Evolutionary conservation across 2,113 vertebrate genomes (phyloP).

Genomic region (Eira barbara): DNA sequence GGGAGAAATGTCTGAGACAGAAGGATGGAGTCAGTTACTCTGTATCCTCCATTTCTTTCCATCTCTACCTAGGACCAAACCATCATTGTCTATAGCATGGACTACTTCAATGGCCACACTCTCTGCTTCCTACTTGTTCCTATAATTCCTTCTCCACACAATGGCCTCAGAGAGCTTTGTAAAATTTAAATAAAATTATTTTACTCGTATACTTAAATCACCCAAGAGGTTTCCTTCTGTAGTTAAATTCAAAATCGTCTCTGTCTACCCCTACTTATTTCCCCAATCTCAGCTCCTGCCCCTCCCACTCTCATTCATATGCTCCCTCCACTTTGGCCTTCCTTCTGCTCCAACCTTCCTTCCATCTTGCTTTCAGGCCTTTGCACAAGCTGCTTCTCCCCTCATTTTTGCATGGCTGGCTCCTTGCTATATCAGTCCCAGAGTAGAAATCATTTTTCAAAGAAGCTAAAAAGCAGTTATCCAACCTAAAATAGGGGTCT

Average conservation of each 20-base stretch:
- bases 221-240: background rate
- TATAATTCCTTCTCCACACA: background rate
- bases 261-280: background rate
- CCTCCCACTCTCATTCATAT: background rate
- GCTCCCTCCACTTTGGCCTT: background rate
- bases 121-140: background rate
- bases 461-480: background rate
- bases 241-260: background rate
- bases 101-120: background rate
- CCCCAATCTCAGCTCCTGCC: background rate
- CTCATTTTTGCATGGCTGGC: background rate
- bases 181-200: background rate
- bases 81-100: rapidly evolving
- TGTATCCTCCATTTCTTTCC: background rate
- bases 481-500: background rate
- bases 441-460: background rate
- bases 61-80: background rate
- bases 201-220: background rate
- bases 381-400: background rate
- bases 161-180: background rate
- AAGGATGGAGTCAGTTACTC: background rate
- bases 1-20: background rate
- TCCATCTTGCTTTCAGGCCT: background rate
- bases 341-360: background rate
- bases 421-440: background rate